Base-by-base conservation (phyloP, 2,888 invertebrate genomes). In the Neria commutata region DNA sequence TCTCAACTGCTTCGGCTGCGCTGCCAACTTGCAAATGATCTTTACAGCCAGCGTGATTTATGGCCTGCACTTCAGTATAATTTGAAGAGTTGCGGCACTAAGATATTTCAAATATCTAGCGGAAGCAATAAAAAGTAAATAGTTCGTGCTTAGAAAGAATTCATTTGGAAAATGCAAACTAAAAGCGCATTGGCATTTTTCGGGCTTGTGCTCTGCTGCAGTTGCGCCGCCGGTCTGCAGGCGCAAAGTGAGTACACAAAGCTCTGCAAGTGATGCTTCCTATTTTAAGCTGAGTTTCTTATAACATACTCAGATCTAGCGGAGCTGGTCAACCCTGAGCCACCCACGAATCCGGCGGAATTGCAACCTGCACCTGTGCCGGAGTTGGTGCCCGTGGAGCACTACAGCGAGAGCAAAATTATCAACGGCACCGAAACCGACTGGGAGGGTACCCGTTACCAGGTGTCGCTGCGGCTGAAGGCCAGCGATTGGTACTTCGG, bases 391-490 rank as follows among this genome's bases (percentile, higher is more conserved):
- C 2, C n/a, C n/a, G 10, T 17, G 40, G 10, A 17, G 14, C 40
- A 5, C n/a, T n/a, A 17, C 4, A 24, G 26, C 29, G 26, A 40
- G 10, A 52, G 57, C 6, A 56, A 58, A 58, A 71, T 73, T 29
- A 69, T 71, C 46, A 72, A 71, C 55, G 73, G 72, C 46, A 66
- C 66, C 14, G 21, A 47, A 40, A 26, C 33, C n/a, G 40, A 52
- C 25, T 58, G 52, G 29, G 33, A 60, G 45, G 65, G 58, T 17
- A 70, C 69, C 3, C 64, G 62, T 16, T 69, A 73, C 62, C 72
- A 73, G 46, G 71, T 72, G 1, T 74, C 75, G 14, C 55, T 75
- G 16, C 68, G 70, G 8, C 8, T 54, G 1, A 63, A 58, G 23
- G 60, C 61, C 10, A 26, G 50, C 21, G 64, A 59, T 16, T 56